These are phyloP conservation scores for Onychorhynchus coronatus DNA, from an alignment of 2,113 vertebrate genomes.

Conservation along the genomic window DNA sequence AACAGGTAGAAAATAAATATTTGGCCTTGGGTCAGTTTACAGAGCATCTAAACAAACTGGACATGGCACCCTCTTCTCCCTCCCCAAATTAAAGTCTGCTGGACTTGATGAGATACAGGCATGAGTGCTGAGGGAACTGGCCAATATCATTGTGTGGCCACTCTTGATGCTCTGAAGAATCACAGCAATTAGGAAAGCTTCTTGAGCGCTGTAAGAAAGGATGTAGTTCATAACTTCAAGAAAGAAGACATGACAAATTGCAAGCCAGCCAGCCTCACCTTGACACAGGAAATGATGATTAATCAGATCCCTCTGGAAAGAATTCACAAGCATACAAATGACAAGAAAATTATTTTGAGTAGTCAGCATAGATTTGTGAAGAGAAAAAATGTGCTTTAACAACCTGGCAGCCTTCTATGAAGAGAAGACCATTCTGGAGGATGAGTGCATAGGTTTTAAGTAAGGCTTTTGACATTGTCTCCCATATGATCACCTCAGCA, in stretches of 20 bases:
- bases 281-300: neutral
- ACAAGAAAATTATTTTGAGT: neutral
- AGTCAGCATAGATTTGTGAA: neutral
- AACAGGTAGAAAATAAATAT: neutral
- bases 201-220: neutral
- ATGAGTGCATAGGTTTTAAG: neutral
- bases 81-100: neutral
- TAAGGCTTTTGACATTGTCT: neutral
- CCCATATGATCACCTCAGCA: neutral
- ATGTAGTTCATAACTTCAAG: neutral
- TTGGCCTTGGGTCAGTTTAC: neutral
- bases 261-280: neutral
- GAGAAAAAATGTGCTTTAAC: neutral
- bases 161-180: neutral
- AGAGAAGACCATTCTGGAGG: neutral
- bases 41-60: neutral
- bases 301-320: neutral
- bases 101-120: neutral
- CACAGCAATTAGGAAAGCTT: neutral
- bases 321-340: neutral
- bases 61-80: too few relatives aligned
- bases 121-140: neutral
- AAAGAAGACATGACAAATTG: neutral
- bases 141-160: neutral
- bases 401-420: neutral